phyloP scores from a whole-genome alignment of 2,113 vertebrate genomes.

The Trogon surrucura region DNA sequence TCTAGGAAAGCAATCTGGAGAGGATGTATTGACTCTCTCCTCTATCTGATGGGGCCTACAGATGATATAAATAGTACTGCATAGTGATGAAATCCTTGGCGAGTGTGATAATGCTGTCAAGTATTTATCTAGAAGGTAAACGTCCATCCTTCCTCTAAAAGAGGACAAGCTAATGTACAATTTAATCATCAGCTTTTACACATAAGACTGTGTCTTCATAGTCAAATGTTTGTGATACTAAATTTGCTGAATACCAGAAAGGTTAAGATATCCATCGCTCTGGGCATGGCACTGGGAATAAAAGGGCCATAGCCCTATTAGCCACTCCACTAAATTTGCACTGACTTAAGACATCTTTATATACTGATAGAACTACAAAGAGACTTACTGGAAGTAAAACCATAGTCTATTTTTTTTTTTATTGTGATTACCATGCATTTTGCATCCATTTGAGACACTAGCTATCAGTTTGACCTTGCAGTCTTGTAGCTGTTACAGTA shows the following conservation, averaged over 20 bases:
- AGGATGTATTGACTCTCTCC: not conserved
- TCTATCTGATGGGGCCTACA: not conserved
- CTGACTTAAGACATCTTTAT: constrained; percentile 22
- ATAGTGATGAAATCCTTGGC: not conserved
- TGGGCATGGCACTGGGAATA: not conserved
- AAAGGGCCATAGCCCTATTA: not conserved
- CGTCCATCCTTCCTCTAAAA: not conserved
- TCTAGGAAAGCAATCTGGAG: not conserved
- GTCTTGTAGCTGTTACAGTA: not conserved
- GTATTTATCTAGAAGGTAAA: not conserved
- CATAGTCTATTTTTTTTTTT: not conserved
- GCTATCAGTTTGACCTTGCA: not conserved
- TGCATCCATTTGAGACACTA: not conserved
- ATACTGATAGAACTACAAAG: constrained; percentile 9
- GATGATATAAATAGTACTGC: not conserved
- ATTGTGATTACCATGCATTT: not conserved
- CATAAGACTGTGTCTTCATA: not conserved
- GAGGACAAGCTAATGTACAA: not conserved
- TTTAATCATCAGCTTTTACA: not conserved
- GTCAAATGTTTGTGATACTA: not conserved
- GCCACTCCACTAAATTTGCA: constrained; percentile 15
- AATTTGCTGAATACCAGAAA: not conserved
- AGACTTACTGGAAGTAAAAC: not conserved
- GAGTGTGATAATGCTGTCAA: not conserved
- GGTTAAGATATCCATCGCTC: not conserved